Conservation (phyloP, 2,888 invertebrate species). For the Hirtodrosophila histrioides region DNA sequence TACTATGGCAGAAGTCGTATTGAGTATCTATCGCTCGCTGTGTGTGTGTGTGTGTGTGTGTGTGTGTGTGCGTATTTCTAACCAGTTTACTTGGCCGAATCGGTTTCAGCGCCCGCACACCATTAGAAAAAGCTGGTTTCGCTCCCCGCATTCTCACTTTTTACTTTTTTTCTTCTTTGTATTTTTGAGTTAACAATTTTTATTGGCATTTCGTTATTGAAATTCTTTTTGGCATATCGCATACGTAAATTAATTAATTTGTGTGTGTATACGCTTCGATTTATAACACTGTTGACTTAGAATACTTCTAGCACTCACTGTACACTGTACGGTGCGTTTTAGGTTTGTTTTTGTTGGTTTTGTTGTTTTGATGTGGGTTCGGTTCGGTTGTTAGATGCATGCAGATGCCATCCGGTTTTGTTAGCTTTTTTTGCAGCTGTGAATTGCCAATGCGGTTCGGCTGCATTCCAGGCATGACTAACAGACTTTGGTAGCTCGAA, state of each 20-base stretch:
- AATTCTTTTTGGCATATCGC: slow-evolving; percentile 48
- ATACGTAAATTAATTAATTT: slow-evolving; percentile 55
- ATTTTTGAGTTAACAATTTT: slow-evolving; percentile 29
- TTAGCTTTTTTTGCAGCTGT: slow-evolving; percentile 52
- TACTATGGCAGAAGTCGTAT: slow-evolving; percentile 35
- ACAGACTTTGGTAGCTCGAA: slow-evolving; percentile 44
- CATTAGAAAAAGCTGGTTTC: slow-evolving; percentile 77
- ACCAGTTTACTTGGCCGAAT: slow-evolving; percentile 62
- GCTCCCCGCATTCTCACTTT: slow-evolving; percentile 64
- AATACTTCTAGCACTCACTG: slow-evolving; percentile 33
- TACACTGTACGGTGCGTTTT: not conserved
- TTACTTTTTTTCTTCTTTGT: slow-evolving; percentile 20
- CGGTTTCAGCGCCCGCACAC: slow-evolving; percentile 40
- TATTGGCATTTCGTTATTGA: slow-evolving; percentile 65
- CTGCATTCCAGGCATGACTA: slow-evolving; percentile 77
- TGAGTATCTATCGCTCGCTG: slow-evolving; percentile 20
- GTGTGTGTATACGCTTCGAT: slow-evolving; percentile 21
- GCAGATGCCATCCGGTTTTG: slow-evolving; percentile 75
- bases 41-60: not conserved
- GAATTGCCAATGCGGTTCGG: slow-evolving; percentile 68
- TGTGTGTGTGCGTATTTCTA: slow-evolving; percentile 50
- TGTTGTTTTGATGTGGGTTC: not conserved
- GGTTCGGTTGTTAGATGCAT: slow-evolving; percentile 53
- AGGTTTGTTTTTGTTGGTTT: too few species aligned
- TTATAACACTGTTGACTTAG: slow-evolving; percentile 27